A percentile compares a stretch with the other conserved stretches of the same genome.
phyloP scores from a whole-genome alignment of 2,797 vertebrate genomes.

The Hyperoplus lanceolatus region DNA sequence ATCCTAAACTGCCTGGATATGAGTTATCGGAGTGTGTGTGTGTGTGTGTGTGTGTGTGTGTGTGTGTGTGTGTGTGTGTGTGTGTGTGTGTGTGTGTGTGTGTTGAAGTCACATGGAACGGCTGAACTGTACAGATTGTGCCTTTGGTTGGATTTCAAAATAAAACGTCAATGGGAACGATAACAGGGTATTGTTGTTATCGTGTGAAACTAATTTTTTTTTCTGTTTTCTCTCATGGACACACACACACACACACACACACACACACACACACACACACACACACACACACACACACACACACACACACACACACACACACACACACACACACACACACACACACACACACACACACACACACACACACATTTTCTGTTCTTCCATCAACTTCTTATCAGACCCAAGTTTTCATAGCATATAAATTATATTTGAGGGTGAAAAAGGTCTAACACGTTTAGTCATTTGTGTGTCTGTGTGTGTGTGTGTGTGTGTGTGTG shows the following conservation, averaged over 20 bases:
- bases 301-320: too few relatives aligned
- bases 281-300: too few relatives aligned
- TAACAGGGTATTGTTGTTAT: neutral
- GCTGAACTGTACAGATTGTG: too few relatives aligned
- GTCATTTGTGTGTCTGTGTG: constrained; percentile 16
- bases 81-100: neutral
- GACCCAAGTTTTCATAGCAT: too few relatives aligned
- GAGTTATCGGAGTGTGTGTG: constrained; percentile 18
- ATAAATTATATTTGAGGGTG: too few relatives aligned
- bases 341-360: too few relatives aligned
- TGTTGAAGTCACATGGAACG: neutral
- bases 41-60: too few relatives aligned
- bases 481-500: neutral
- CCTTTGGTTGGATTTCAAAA: too few relatives aligned
- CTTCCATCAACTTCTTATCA: too few relatives aligned
- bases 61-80: neutral
- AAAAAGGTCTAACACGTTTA: neutral
- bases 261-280: neutral
- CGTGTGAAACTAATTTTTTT: too few relatives aligned
- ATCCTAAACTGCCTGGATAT: constrained; percentile 14
- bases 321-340: too few relatives aligned
- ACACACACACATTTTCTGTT: too few relatives aligned
- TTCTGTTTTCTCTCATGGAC: neutral
- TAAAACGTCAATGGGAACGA: neutral
- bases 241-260: neutral